These are phyloP conservation scores for Coilia nasus DNA, from an alignment of 2,797 vertebrate genomes.

Conservation along the genomic window DNA sequence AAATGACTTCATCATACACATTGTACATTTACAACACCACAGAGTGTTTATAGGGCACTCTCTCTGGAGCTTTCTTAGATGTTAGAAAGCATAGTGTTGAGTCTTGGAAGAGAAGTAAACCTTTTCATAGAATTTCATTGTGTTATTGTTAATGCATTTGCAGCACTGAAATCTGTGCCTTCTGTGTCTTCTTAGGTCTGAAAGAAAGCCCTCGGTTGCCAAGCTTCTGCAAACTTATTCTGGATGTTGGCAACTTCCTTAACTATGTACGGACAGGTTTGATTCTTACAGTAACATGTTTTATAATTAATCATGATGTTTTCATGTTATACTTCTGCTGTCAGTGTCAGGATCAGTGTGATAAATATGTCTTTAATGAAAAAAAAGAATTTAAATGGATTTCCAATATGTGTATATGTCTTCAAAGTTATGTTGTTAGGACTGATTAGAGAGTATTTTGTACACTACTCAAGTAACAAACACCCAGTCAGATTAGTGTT, in stretches of 20 bases:
- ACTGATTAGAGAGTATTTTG: too few relatives aligned
- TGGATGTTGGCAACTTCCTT: slow-evolving; percentile 89
- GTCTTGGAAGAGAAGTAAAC: not conserved
- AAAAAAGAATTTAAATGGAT: not conserved
- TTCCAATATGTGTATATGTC: too few relatives aligned
- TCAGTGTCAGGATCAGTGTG: not conserved
- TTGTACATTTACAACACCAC: not conserved
- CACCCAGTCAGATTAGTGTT: not conserved
- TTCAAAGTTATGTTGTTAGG: too few relatives aligned
- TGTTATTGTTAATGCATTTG: not conserved
- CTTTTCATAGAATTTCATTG: not conserved
- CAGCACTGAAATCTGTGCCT: not conserved
- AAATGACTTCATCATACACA: not conserved
- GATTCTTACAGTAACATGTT: not conserved
- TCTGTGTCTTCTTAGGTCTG: slow-evolving; percentile 70
- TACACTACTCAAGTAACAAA: too few relatives aligned
- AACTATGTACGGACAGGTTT: slow-evolving; percentile 80
- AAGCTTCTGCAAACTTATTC: slow-evolving; percentile 84
- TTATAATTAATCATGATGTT: not conserved
- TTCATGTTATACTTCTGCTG: not conserved
- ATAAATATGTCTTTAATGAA: not conserved
- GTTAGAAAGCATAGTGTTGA: not conserved
- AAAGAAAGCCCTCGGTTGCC: slow-evolving; percentile 77
- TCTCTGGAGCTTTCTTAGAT: not conserved
- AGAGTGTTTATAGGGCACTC: not conserved